These are phyloP conservation scores for Drosophila neotestacea DNA, from an alignment of 2,888 invertebrate species.

Conservation along the genomic window DNA sequence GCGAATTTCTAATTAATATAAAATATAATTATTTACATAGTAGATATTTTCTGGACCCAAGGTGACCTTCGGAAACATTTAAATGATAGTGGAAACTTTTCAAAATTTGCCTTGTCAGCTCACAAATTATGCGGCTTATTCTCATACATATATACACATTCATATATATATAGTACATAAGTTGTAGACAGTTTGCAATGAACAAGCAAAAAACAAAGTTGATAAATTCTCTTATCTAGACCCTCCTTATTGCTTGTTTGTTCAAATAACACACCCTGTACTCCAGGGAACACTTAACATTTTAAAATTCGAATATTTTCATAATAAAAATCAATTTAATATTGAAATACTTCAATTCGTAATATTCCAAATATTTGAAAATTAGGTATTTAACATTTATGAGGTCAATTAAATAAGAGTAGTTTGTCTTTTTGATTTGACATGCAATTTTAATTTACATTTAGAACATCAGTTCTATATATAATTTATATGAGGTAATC, in stretches of 20 bases:
- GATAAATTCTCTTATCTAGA: constrained; percentile 54
- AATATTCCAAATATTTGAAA: not conserved
- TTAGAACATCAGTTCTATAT: not conserved
- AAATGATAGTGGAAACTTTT: constrained; percentile 33
- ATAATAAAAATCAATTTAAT: too few species aligned
- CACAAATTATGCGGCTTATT: constrained; percentile 17
- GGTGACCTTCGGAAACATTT: constrained; percentile 53
- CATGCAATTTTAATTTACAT: not conserved
- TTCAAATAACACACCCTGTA: not conserved
- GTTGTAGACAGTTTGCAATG: not conserved
- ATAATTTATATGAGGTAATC: not conserved
- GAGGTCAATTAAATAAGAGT: not conserved
- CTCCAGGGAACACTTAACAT: not conserved
- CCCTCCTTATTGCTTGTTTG: not conserved
- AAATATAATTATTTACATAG: not conserved
- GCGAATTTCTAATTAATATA: too few species aligned
- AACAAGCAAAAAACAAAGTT: constrained; percentile 14
- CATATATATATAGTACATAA: not conserved
- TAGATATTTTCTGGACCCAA: constrained; percentile 22
- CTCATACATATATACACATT: not conserved
- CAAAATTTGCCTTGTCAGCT: constrained; percentile 20
- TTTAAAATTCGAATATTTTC: too few species aligned
- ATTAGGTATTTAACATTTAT: too few species aligned
- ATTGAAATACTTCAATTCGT: too few species aligned
- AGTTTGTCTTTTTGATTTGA: not conserved